Conservation (phyloP, 2,113 vertebrate species). For the Corythaeola cristata region DNA sequence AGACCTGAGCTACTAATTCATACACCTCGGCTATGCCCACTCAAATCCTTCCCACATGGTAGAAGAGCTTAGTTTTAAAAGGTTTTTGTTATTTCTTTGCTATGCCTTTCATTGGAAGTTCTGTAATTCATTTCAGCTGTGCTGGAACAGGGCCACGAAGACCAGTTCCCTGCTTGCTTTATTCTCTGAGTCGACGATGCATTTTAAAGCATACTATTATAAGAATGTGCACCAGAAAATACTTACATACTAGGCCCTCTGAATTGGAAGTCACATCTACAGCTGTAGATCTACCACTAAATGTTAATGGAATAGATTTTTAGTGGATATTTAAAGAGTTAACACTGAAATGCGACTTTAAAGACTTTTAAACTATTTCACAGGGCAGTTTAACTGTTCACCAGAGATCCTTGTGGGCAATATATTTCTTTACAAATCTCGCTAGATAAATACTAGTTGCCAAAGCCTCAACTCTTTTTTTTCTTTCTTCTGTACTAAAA, state of each 20-base stretch:
- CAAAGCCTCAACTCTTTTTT: neutral
- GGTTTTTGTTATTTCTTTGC: neutral
- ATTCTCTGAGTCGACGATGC: neutral
- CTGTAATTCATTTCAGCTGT: conserved; percentile 7
- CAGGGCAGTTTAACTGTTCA: neutral
- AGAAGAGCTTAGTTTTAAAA: neutral
- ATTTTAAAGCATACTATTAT: neutral
- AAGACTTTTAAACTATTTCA: neutral
- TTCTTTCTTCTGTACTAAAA: neutral
- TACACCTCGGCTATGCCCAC: neutral
- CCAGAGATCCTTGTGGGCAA: neutral
- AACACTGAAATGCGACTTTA: neutral
- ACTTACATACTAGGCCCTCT: neutral
- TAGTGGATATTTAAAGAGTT: neutral
- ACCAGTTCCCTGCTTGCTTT: neutral
- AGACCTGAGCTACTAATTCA: neutral
- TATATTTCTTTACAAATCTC: neutral
- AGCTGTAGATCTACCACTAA: neutral
- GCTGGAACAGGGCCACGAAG: neutral
- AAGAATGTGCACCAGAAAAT: neutral
- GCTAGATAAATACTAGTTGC: neutral
- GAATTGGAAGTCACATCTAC: neutral
- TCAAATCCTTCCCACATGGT: neutral
- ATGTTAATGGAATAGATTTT: neutral
- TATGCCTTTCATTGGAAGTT: neutral